A percentile compares a stretch with the other conserved stretches of the same genome.
phyloP scores from a whole-genome alignment of 1,140 invertebrate genomes.

The Nymphalis io region DNA sequence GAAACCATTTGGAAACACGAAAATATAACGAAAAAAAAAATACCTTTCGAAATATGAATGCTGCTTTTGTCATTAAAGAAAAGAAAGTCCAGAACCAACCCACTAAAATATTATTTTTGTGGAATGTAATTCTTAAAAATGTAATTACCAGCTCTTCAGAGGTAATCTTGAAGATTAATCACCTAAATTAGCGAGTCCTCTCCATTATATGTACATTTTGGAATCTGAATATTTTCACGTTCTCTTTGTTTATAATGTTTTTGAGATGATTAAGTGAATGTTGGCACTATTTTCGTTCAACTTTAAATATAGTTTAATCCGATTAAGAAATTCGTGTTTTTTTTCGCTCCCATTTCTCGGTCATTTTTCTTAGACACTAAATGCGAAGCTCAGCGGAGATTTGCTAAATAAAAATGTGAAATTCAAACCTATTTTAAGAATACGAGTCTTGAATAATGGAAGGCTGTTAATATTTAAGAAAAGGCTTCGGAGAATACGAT shows the following conservation, averaged over 20 bases:
- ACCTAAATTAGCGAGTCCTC: constrained; percentile 16
- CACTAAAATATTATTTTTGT: constrained; percentile 4
- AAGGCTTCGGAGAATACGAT: background rate
- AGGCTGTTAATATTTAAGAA: constrained; percentile 23
- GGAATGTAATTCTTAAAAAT: constrained; percentile 11
- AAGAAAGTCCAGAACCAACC: background rate
- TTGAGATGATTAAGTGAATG: constrained; percentile 11
- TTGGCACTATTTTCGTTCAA: constrained; percentile 7
- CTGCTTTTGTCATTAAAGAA: background rate
- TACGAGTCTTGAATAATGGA: constrained; percentile 10
- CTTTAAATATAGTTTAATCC: constrained; percentile 17
- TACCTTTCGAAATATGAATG: background rate
- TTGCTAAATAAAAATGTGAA: constrained; percentile 21
- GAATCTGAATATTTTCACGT: constrained; percentile 3
- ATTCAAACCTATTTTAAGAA: constrained; percentile 9
- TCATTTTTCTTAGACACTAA: constrained; percentile 3
- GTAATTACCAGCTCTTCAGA: constrained; percentile 15
- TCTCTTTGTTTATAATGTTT: constrained; percentile 8
- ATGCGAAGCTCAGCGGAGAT: constrained; percentile 11
- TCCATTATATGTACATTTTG: constrained; percentile 10
- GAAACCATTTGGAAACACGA: background rate
- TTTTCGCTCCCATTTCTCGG: background rate
- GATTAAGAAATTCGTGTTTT: constrained; percentile 7
- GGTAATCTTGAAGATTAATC: constrained; percentile 22
- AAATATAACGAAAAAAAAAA: background rate